Conservation (phyloP, 2,113 vertebrate genomes). For the Amphiprion ocellaris region DNA sequence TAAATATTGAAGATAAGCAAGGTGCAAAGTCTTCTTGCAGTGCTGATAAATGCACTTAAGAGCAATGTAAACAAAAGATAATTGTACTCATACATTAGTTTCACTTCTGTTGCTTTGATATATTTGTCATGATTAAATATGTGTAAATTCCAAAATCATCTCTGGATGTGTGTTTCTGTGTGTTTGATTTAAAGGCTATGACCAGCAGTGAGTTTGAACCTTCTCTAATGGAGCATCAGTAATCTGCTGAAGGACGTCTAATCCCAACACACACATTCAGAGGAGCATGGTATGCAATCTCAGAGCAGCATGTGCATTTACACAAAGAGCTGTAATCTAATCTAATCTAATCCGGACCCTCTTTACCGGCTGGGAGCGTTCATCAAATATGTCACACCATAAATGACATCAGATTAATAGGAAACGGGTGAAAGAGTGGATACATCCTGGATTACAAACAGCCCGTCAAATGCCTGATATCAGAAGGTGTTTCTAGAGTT, state of each 20-base stretch:
- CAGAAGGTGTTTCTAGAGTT: slow-evolving; percentile 14
- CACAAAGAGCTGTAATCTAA: slow-evolving; percentile 62
- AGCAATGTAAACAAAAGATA: neutral
- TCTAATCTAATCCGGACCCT: slow-evolving; percentile 66
- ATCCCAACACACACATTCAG: slow-evolving; percentile 36
- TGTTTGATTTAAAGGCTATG: neutral
- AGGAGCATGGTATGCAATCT: neutral
- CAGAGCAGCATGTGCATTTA: slow-evolving; percentile 37
- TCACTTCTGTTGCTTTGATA: too few species aligned
- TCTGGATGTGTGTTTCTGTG: neutral
- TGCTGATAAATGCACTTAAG: neutral
- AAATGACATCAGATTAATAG: slow-evolving; percentile 59
- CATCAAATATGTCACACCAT: slow-evolving; percentile 63
- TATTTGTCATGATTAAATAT: too few species aligned
- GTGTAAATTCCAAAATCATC: too few species aligned
- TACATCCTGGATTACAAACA: slow-evolving; percentile 49
- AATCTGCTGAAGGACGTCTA: slow-evolving; percentile 54
- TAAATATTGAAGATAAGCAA: too few species aligned
- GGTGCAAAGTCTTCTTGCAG: too few species aligned
- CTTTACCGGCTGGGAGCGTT: slow-evolving; percentile 28
- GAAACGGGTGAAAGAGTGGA: neutral
- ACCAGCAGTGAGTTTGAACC: neutral
- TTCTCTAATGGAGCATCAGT: slow-evolving; percentile 49
- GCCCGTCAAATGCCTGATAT: slow-evolving; percentile 5
- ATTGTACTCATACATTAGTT: too few species aligned